Evolutionary conservation across 1,140 invertebrate species (phyloP).

Genomic region (Drosophila melanica): DNA sequence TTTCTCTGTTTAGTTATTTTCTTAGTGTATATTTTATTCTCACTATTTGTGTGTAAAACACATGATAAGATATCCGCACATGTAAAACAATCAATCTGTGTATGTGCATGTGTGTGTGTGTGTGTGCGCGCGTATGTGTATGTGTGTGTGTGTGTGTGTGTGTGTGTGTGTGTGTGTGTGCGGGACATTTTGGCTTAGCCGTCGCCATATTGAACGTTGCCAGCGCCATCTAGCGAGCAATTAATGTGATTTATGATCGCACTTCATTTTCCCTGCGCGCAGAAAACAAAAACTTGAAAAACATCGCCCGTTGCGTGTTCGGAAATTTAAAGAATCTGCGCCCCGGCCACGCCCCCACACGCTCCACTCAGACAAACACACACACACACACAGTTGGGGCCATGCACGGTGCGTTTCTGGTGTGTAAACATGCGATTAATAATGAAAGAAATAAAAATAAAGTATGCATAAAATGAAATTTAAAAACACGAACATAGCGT

Average conservation of each 20-base stretch:
- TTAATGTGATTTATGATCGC: slow-evolving; percentile 77
- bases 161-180: slow-evolving; percentile 12
- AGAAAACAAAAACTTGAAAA: slow-evolving; percentile 18
- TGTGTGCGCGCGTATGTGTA: not conserved
- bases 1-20: not conserved
- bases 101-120: not conserved
- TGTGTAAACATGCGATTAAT: slow-evolving; percentile 79
- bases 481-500: slow-evolving; percentile 48
- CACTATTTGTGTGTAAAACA: not conserved
- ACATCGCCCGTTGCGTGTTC: slow-evolving; percentile 42
- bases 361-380: slow-evolving; percentile 1
- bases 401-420: slow-evolving; percentile 59
- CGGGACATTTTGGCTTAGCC: slow-evolving; percentile 26
- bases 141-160: slow-evolving; percentile 25
- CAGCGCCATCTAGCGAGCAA: slow-evolving; percentile 67
- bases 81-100: slow-evolving; percentile 19
- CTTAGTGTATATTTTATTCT: too few species aligned
- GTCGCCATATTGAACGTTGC: slow-evolving; percentile 63
- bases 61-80: not conserved
- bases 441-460: slow-evolving; percentile 78
- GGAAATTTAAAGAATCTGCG: slow-evolving; percentile 61
- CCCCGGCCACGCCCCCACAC: not conserved
- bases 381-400: slow-evolving; percentile 23
- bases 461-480: slow-evolving; percentile 71
- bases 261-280: slow-evolving; percentile 58